Conservation (phyloP, 2,113 vertebrate species). For the Progne subis region DNA sequence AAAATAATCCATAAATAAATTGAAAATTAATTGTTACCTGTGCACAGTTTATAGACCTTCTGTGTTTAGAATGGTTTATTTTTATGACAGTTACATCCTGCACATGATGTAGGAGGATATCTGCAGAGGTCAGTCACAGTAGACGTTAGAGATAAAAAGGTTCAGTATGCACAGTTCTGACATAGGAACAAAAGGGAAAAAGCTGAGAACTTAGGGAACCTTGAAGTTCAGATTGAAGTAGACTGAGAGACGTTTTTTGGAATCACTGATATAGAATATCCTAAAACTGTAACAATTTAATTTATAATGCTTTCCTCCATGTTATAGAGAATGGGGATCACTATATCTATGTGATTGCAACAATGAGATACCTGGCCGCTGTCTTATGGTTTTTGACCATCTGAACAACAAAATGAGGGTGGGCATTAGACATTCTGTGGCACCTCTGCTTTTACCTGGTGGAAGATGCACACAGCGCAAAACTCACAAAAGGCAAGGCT, state of each 20-base stretch:
- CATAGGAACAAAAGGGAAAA: background rate
- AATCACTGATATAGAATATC: background rate
- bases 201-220: background rate
- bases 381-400: background rate
- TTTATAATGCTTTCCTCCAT: background rate
- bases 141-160: background rate
- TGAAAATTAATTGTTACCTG: background rate
- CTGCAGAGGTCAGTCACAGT: background rate
- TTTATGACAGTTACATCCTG: background rate
- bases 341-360: background rate
- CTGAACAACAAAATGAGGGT: background rate
- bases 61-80: background rate
- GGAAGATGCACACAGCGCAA: background rate
- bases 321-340: background rate
- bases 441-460: background rate
- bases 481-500: background rate
- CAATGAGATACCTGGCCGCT: background rate
- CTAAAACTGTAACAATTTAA: background rate
- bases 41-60: background rate
- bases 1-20: background rate
- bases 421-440: background rate
- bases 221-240: background rate
- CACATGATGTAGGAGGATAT: background rate
- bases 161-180: background rate
- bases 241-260: background rate